Conservation (phyloP, 2,797 vertebrate species). For the Darevskia nairensis region DNA sequence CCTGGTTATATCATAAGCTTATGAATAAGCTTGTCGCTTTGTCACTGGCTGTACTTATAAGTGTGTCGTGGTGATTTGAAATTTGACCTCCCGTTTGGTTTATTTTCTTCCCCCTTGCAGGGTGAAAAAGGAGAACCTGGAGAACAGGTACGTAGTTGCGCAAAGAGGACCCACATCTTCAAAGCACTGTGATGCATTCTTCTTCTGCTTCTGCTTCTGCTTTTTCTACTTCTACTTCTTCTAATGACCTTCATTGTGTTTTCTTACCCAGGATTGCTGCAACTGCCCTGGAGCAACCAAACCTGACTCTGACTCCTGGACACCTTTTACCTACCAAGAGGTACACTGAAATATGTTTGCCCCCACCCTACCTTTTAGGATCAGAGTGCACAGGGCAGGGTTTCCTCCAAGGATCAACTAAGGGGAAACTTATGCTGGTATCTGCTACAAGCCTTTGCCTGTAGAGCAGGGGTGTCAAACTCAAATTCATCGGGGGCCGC, state of each 20-base stretch:
- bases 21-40: background rate
- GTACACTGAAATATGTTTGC: conserved; percentile 44
- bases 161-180: background rate
- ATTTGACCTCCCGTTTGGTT: background rate
- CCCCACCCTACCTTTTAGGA: background rate
- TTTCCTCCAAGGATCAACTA: background rate
- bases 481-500: too few species aligned
- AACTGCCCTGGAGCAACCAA: conserved; percentile 20
- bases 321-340: conserved; percentile 52
- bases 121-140: conserved; percentile 76
- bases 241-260: background rate
- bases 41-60: background rate
- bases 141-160: conserved; percentile 58
- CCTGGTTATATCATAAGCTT: too few species aligned
- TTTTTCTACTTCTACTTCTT: background rate
- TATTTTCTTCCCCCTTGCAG: conserved; percentile 61
- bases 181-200: background rate
- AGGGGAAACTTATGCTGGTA: background rate
- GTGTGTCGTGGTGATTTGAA: too few species aligned
- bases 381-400: too few species aligned
- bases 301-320: conserved; percentile 54
- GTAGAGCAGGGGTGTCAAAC: too few species aligned
- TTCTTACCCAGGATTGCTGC: conserved; percentile 43
- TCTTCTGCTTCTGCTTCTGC: background rate
- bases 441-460: background rate